Evolutionary conservation across 2,113 vertebrate genomes (phyloP).

Genomic region (Eclectus roratus): DNA sequence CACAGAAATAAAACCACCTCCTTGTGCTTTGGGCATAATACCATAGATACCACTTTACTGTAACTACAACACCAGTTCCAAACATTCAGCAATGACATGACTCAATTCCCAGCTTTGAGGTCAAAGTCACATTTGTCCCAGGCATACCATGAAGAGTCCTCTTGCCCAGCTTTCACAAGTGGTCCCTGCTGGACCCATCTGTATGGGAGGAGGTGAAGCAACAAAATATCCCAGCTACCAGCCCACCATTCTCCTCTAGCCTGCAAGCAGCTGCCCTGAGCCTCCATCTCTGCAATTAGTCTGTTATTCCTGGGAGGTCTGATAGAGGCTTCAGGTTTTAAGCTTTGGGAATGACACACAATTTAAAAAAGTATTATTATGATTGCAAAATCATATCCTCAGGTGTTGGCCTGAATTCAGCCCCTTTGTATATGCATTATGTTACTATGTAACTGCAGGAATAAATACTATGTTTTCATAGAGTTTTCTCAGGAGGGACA

Average conservation of each 20-base stretch:
- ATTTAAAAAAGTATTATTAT: background rate
- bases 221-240: background rate
- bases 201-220: background rate
- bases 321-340: background rate
- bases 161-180: background rate
- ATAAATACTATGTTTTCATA: background rate
- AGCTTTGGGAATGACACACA: background rate
- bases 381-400: background rate
- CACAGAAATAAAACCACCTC: background rate
- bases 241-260: background rate
- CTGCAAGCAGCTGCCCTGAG: background rate
- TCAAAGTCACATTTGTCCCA: background rate
- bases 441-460: background rate
- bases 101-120: background rate
- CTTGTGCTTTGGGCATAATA: background rate
- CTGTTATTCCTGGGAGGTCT: background rate
- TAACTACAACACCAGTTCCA: background rate
- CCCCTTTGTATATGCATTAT: background rate
- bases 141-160: background rate
- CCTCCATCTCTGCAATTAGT: background rate
- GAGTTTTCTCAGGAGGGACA: background rate
- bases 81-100: background rate
- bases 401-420: background rate
- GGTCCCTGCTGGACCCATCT: background rate
- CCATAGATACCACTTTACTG: background rate